Conservation (phyloP, 1,140 invertebrate genomes). For the Drosophila subobscura region DNA sequence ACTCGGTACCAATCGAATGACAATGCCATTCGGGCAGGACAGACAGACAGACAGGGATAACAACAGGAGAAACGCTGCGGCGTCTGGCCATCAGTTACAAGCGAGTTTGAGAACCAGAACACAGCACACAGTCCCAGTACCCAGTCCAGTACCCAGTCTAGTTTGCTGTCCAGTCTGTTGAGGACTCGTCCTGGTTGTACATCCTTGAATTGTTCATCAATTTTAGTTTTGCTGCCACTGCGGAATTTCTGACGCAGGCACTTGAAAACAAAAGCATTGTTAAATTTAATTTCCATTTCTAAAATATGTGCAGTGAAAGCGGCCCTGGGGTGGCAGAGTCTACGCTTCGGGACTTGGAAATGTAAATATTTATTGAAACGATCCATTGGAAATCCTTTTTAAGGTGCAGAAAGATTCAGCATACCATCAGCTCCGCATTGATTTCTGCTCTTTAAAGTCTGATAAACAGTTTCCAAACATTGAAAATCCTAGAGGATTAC, state of each 20-base stretch:
- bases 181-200: constrained; percentile 28
- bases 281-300: constrained; percentile 46
- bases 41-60: constrained; percentile 40
- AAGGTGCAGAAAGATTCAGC: too few species aligned
- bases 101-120: background rate
- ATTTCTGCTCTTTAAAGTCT: too few species aligned
- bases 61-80: constrained; percentile 27
- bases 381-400: too few species aligned
- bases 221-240: constrained; percentile 65
- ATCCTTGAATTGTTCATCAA: constrained; percentile 75
- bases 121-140: too few species aligned
- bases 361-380: too few species aligned
- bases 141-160: constrained; percentile 1
- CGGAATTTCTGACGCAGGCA: constrained; percentile 65
- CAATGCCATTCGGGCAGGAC: constrained; percentile 30
- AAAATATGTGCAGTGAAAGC: constrained; percentile 22
- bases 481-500: too few species aligned
- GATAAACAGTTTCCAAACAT: too few species aligned
- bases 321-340: background rate
- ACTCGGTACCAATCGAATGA: constrained; percentile 34
- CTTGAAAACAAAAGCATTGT: constrained; percentile 55
- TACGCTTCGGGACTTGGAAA: too few species aligned
- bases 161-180: too few species aligned
- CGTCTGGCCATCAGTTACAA: constrained; percentile 76
- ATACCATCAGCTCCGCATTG: too few species aligned